These are phyloP conservation scores for Ethmia dodecea DNA, from an alignment of 2,888 invertebrate species.

Conservation along the genomic window DNA sequence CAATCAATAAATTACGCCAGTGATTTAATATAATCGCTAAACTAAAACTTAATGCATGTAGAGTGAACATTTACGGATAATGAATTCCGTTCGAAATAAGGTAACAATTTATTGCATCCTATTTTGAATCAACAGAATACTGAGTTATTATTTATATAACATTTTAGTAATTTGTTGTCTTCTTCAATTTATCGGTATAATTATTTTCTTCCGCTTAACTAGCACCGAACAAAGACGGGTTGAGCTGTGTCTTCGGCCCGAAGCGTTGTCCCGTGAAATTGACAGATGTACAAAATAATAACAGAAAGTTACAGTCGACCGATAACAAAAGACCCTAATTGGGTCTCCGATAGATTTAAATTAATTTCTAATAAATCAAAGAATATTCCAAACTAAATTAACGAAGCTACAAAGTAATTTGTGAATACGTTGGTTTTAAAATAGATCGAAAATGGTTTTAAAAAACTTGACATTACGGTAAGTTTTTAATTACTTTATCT, in stretches of 20 bases:
- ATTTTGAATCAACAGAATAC: too few relatives aligned
- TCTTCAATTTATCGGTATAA: slow-evolving; percentile 45
- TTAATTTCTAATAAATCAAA: slow-evolving; percentile 35
- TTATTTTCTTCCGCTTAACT: slow-evolving; percentile 63
- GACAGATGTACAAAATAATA: slow-evolving; percentile 60
- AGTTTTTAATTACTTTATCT: too few relatives aligned
- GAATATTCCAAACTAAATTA: too few relatives aligned
- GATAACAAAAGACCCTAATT: slow-evolving; percentile 33
- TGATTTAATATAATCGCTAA: background rate
- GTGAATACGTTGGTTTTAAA: too few relatives aligned
- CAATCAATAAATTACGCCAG: background rate
- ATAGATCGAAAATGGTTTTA: too few relatives aligned
- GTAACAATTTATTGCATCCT: background rate
- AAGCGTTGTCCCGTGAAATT: slow-evolving; percentile 53
- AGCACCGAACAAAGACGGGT: slow-evolving; percentile 49
- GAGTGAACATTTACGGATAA: background rate
- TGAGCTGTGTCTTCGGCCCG: slow-evolving; percentile 38
- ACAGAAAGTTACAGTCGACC: slow-evolving; percentile 42
- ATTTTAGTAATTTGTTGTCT: slow-evolving; percentile 31
- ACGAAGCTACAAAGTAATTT: too few relatives aligned
- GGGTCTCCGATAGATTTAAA: slow-evolving; percentile 33
- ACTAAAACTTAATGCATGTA: background rate
- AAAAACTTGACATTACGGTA: too few relatives aligned
- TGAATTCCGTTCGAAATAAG: background rate
- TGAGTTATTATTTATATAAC: slow-evolving; percentile 19